A percentile compares a stretch with the other conserved stretches of the same genome.
Conservation (phyloP, 2,113 vertebrate species). For the Calidris pugnax region DNA sequence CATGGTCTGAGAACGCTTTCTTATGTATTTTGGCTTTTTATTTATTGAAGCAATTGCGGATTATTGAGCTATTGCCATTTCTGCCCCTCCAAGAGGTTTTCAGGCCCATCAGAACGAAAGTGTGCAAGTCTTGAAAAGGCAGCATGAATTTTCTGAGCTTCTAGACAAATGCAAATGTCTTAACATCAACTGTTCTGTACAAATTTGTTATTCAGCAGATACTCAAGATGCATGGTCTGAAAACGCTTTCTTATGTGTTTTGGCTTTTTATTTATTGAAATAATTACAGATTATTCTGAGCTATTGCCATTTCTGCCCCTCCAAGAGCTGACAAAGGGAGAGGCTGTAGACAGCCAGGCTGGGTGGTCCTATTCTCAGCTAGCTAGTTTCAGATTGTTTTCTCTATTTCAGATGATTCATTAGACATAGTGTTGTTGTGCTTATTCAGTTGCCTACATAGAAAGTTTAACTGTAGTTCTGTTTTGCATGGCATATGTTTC, state of each 20-base stretch:
- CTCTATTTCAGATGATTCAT: neutral
- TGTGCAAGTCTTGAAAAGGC: neutral
- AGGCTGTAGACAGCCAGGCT: neutral
- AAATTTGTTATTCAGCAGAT: neutral
- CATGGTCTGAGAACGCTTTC: neutral
- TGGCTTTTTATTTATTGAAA: neutral
- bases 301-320: too few relatives aligned
- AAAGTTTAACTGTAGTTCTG: neutral
- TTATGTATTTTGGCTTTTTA: neutral
- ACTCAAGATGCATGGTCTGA: neutral
- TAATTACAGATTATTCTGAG: neutral
- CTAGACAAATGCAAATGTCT: neutral
- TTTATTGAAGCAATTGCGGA: neutral
- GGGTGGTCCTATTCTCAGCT: neutral
- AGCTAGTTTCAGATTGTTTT: neutral
- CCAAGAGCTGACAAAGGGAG: neutral
- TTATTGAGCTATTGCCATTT: neutral
- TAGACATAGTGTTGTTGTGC: neutral
- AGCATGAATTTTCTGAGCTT: neutral
- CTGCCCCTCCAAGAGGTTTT: neutral
- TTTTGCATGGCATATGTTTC: neutral
- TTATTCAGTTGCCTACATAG: neutral
- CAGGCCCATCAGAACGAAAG: neutral
- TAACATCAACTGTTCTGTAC: neutral
- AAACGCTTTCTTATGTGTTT: neutral